These are phyloP conservation scores for Rousettus madagascariensis DNA, from an alignment of 2,797 vertebrate genomes.

Conservation along the genomic window DNA sequence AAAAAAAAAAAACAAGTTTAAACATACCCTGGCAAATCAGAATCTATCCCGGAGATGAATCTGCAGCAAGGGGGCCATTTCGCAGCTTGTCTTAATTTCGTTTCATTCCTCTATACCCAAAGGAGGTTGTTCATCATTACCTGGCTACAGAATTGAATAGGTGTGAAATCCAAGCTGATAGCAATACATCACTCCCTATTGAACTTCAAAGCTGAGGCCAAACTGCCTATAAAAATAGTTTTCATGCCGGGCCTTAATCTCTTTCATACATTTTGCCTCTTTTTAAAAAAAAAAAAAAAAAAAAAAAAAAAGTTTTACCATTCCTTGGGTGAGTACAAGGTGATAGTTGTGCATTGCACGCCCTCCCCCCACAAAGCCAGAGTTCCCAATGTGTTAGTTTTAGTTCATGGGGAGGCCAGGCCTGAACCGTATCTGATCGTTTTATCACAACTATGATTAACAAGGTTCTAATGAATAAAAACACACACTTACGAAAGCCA, in stretches of 20 bases:
- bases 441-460: neutral
- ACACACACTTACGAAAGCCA: neutral
- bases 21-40: neutral
- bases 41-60: slow-evolving; percentile 9
- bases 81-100: slow-evolving; percentile 75
- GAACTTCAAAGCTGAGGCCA: slow-evolving; percentile 77
- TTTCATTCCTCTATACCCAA: slow-evolving; percentile 65
- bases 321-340: slow-evolving; percentile 22
- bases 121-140: slow-evolving; percentile 64
- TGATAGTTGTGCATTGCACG: neutral
- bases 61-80: slow-evolving; percentile 16
- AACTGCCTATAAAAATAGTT: slow-evolving; percentile 78
- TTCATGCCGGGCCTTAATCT: slow-evolving; percentile 78
- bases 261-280: slow-evolving; percentile 71
- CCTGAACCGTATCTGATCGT: neutral
- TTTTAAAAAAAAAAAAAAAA: neutral
- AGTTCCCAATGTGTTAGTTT: neutral
- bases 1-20: neutral
- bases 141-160: slow-evolving; percentile 77
- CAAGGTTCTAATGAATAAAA: neutral
- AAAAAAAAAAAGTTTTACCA: slow-evolving; percentile 33
- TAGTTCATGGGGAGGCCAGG: neutral
- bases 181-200: slow-evolving; percentile 64
- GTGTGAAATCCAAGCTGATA: slow-evolving; percentile 76
- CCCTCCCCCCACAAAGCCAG: neutral